These are phyloP conservation scores for Speoplatyrhinus poulsoni DNA, from an alignment of 2,113 vertebrate species.

Conservation along the genomic window DNA sequence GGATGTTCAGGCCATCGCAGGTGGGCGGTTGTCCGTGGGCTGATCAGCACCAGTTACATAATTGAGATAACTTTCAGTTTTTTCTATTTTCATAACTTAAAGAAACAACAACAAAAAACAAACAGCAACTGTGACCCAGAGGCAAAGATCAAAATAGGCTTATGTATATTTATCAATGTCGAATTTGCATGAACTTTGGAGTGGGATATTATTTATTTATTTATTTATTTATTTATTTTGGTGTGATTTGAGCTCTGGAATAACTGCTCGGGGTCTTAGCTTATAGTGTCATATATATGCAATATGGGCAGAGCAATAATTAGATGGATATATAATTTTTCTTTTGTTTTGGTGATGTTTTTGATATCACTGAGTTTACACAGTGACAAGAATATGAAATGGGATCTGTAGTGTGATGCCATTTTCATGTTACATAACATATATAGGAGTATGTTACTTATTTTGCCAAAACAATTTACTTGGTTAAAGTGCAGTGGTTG, in stretches of 20 bases:
- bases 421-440: neutral
- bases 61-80: conserved; percentile 52
- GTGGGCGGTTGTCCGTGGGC: conserved; percentile 73
- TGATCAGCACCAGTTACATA: conserved; percentile 73
- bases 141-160: conserved; percentile 54
- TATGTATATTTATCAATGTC: conserved; percentile 66
- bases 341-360: too few species aligned
- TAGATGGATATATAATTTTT: too few species aligned
- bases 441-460: neutral
- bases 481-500: neutral
- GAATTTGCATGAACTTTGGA: conserved; percentile 53
- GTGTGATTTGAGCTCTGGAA: too few species aligned
- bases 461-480: neutral
- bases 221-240: conserved; percentile 21
- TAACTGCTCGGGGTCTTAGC: too few species aligned
- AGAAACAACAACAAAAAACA: conserved; percentile 32
- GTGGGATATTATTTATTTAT: conserved; percentile 32
- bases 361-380: too few species aligned
- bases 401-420: neutral
- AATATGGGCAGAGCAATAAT: too few species aligned
- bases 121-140: conserved; percentile 47
- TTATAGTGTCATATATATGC: too few species aligned
- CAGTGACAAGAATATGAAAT: neutral
- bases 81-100: conserved; percentile 71
- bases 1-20: conserved; percentile 62